Conservation (phyloP, 2,888 invertebrate species). For the Herminia tarsipennalis region DNA sequence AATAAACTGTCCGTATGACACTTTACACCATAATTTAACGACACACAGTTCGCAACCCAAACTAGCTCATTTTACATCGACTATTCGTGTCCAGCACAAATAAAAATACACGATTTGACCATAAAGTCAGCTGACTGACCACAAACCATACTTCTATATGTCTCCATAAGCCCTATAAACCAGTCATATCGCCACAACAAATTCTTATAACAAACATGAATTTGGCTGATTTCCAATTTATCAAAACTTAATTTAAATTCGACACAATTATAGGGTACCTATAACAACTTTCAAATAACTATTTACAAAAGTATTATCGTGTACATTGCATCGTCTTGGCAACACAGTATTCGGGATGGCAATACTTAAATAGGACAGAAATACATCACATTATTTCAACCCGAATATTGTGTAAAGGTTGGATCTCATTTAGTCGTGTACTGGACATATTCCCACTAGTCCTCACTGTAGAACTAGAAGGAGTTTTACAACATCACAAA, state of each 20-base stretch:
- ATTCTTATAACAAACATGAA: slow-evolving; percentile 24
- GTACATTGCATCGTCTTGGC: slow-evolving; percentile 22
- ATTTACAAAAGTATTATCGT: slow-evolving; percentile 44
- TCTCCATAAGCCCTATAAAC: slow-evolving; percentile 18
- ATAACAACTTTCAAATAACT: slow-evolving; percentile 39
- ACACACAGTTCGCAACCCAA: slow-evolving; percentile 42
- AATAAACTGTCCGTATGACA: slow-evolving; percentile 53
- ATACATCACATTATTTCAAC: slow-evolving; percentile 4
- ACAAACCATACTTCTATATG: slow-evolving; percentile 16
- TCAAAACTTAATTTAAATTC: slow-evolving; percentile 46
- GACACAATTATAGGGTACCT: slow-evolving; percentile 38
- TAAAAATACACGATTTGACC: slow-evolving; percentile 20
- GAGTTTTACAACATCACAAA: no score
- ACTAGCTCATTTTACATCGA: slow-evolving; percentile 37
- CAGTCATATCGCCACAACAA: slow-evolving; percentile 9
- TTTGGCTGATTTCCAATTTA: slow-evolving; percentile 43
- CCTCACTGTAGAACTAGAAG: background rate
- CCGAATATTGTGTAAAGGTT: background rate
- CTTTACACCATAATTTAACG: slow-evolving; percentile 46
- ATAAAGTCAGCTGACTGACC: slow-evolving; percentile 11
- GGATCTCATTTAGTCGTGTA: no score
- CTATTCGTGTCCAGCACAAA: slow-evolving; percentile 46
- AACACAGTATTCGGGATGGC: slow-evolving; percentile 18
- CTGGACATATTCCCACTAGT: background rate
- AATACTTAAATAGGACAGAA: background rate